phyloP scores from a whole-genome alignment of 2,113 vertebrate species.

The Cynocephalus volans region DNA sequence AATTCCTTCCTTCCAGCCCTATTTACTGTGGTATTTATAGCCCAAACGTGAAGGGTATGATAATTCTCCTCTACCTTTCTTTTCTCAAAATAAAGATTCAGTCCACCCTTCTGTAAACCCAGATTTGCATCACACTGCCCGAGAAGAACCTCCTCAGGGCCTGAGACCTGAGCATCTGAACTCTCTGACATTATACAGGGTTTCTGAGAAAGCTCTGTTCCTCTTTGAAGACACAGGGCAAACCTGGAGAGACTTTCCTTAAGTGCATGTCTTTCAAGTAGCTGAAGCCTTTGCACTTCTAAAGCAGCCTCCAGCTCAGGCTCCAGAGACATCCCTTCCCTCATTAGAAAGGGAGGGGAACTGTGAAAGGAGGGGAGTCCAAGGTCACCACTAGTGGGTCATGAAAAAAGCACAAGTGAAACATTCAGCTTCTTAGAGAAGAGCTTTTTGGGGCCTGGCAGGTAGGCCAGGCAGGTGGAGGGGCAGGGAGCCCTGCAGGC shows the following conservation, averaged over 20 bases:
- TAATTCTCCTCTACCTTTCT: slow-evolving; percentile 35
- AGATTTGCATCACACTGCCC: slow-evolving; percentile 43
- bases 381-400: neutral
- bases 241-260: slow-evolving; percentile 7
- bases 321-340: neutral
- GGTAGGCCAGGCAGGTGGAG: neutral
- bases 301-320: neutral
- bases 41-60: neutral
- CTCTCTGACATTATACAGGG: neutral
- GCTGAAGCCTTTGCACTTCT: slow-evolving; percentile 11
- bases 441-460: neutral
- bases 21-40: slow-evolving; percentile 29
- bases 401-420: neutral
- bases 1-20: neutral
- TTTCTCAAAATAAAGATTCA: slow-evolving; percentile 44
- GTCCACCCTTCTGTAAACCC: neutral
- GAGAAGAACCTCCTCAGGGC: neutral
- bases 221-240: slow-evolving; percentile 52
- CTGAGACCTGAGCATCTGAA: neutral
- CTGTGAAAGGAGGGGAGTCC: neutral
- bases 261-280: neutral
- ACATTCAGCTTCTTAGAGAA: neutral
- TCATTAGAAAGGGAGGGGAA: neutral
- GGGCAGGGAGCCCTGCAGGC: neutral
- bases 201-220: slow-evolving; percentile 30